phyloP scores from a whole-genome alignment of 2,888 invertebrate species.

The Alcis repandata region DNA sequence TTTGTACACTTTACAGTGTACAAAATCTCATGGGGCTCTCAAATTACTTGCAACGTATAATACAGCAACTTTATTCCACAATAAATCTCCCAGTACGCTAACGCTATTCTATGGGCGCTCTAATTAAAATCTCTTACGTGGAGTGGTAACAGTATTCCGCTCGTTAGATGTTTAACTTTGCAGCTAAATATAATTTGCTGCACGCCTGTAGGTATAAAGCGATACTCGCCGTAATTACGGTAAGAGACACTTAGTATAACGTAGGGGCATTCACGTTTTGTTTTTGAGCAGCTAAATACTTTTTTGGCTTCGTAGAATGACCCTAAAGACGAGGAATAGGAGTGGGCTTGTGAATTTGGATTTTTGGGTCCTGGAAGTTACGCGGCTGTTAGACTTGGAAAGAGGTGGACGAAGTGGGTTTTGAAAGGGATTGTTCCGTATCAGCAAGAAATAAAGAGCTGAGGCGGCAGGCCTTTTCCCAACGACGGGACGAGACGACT shows the following conservation, averaged over 20 bases:
- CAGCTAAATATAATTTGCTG: slow-evolving; percentile 33
- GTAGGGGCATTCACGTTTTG: slow-evolving; percentile 2
- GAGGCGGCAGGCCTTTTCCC: no score
- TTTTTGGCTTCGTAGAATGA: neutral
- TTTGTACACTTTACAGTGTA: no score
- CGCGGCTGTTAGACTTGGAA: no score
- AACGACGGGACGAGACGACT: no score
- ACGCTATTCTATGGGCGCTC: neutral
- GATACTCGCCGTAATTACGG: slow-evolving; percentile 24
- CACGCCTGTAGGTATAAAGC: slow-evolving; percentile 15
- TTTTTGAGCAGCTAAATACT: neutral
- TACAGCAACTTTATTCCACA: neutral
- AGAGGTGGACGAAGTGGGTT: no score
- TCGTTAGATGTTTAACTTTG: slow-evolving; percentile 27
- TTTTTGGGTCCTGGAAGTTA: no score
- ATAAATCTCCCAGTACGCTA: neutral
- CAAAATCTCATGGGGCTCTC: no score
- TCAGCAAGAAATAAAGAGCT: no score
- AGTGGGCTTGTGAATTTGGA: no score
- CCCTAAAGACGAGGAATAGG: neutral
- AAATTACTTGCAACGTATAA: neutral
- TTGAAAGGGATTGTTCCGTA: no score
- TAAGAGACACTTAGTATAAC: slow-evolving; percentile 16
- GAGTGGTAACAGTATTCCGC: slow-evolving; percentile 15
- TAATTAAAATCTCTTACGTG: slow-evolving; percentile 18